These are phyloP conservation scores for Melinaea menophilus DNA, from an alignment of 2,888 invertebrate genomes.

Conservation along the genomic window DNA sequence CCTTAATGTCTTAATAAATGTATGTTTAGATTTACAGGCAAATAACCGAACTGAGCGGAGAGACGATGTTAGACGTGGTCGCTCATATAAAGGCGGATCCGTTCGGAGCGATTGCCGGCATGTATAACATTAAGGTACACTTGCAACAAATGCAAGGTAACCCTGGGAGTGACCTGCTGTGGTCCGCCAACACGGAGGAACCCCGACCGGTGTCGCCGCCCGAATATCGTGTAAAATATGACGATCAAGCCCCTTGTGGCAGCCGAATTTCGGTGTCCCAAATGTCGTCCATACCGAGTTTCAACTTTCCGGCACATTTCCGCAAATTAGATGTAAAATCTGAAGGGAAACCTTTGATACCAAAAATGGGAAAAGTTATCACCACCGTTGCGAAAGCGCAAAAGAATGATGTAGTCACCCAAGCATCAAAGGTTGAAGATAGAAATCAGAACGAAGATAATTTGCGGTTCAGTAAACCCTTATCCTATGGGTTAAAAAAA, in stretches of 20 bases:
- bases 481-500: slow-evolving; percentile 39
- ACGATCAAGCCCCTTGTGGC: slow-evolving; percentile 33
- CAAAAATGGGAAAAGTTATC: slow-evolving; percentile 12
- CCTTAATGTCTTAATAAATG: neutral
- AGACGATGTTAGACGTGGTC: slow-evolving; percentile 62
- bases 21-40: slow-evolving; percentile 62
- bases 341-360: slow-evolving; percentile 15
- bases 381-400: neutral
- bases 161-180: slow-evolving; percentile 52
- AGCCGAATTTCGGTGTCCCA: slow-evolving; percentile 9
- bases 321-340: slow-evolving; percentile 16
- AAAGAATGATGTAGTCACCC: neutral
- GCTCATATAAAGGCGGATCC: slow-evolving; percentile 74
- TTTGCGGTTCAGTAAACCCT: slow-evolving; percentile 22
- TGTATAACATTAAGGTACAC: slow-evolving; percentile 79
- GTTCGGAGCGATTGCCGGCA: slow-evolving; percentile 78
- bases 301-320: slow-evolving; percentile 6
- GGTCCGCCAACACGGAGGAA: slow-evolving; percentile 51
- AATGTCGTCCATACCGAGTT: slow-evolving; percentile 6
- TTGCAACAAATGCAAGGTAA: slow-evolving; percentile 50
- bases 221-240: slow-evolving; percentile 45
- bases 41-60: slow-evolving; percentile 69
- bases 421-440: neutral
- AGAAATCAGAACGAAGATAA: slow-evolving; percentile 29
- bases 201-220: slow-evolving; percentile 52